phyloP scores from a whole-genome alignment of 2,113 vertebrate genomes.

The Odocoileus hemionus region DNA sequence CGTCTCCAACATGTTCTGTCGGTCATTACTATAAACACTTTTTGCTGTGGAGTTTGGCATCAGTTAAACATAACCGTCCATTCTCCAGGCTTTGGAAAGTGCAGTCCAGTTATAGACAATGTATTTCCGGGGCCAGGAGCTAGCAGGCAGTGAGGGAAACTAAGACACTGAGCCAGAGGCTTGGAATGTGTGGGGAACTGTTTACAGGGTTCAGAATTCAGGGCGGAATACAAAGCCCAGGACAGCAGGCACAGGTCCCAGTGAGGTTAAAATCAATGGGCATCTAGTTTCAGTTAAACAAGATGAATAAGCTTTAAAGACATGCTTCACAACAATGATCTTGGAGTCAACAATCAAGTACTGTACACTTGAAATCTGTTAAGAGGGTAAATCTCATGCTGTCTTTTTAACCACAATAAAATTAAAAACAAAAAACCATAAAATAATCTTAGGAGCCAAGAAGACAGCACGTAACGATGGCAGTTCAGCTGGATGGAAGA shows the following conservation, averaged over 20 bases:
- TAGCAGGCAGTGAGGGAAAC: background rate
- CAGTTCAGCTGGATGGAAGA: background rate
- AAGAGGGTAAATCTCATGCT: background rate
- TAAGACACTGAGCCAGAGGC: background rate
- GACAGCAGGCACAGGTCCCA: background rate
- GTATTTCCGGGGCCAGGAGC: background rate
- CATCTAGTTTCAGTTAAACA: background rate
- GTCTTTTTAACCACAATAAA: background rate
- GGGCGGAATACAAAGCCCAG: background rate
- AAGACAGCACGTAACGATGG: background rate
- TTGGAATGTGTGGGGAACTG: too few relatives aligned
- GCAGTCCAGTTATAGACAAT: background rate
- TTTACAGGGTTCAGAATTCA: background rate
- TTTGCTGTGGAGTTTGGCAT: background rate
- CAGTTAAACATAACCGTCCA: background rate
- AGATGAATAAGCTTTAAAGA: background rate
- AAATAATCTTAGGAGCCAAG: background rate
- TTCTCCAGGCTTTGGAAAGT: background rate
- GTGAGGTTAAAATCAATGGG: background rate
- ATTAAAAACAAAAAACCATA: background rate
- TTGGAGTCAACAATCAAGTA: background rate
- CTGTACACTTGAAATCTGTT: background rate
- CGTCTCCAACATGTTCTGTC: background rate
- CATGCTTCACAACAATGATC: background rate
- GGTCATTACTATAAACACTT: background rate